Percentiles rank a stretch among this genome's conserved stretches.
Evolutionary conservation across 2,888 invertebrate genomes (phyloP).

Genomic region (Melikaiella ostensackeni): DNA sequence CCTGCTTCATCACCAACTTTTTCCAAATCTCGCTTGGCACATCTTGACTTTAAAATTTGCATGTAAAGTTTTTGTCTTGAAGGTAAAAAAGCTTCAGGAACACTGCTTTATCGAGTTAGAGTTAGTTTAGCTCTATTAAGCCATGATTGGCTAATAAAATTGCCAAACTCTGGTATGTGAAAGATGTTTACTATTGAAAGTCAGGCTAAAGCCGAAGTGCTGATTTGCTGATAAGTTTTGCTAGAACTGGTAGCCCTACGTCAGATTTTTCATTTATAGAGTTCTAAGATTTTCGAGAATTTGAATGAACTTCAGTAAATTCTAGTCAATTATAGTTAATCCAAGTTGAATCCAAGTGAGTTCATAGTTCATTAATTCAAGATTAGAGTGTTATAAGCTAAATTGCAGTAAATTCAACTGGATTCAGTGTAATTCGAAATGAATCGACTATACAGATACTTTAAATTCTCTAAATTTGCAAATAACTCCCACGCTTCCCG

Average conservation of each 20-base stretch:
- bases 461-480: too few relatives aligned
- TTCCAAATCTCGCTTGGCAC: background rate
- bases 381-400: background rate
- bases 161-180: background rate
- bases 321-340: background rate
- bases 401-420: background rate
- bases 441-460: background rate
- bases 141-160: background rate
- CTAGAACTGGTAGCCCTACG: background rate
- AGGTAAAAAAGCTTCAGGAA: background rate
- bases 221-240: background rate
- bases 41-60: background rate
- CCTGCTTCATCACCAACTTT: background rate
- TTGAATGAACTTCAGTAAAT: slow-evolving; percentile 1
- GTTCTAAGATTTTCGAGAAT: background rate
- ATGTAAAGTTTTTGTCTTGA: background rate
- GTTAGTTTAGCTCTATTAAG: background rate
- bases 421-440: background rate
- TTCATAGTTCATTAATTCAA: too few relatives aligned
- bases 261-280: background rate
- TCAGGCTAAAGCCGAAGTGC: background rate
- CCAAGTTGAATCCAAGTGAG: background rate
- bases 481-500: too few relatives aligned
- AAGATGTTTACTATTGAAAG: background rate
- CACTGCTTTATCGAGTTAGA: background rate